These are phyloP conservation scores for Muscicapa comitata DNA, from an alignment of 2,797 vertebrate species.

Conservation along the genomic window DNA sequence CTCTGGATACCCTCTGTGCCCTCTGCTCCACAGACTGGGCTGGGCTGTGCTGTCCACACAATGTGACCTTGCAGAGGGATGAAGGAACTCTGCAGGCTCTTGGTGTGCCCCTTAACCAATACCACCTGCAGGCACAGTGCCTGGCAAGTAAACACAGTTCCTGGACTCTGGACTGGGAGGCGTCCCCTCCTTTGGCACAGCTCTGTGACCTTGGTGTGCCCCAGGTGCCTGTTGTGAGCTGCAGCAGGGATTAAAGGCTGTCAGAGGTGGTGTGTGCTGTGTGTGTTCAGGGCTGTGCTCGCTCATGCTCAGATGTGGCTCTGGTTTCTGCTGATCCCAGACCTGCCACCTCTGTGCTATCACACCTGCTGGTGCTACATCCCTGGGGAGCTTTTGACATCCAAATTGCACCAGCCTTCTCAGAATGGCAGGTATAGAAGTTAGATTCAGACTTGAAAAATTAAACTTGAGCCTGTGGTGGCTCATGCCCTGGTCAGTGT, in stretches of 20 bases:
- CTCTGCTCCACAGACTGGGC: neutral
- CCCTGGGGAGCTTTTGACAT: neutral
- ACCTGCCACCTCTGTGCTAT: neutral
- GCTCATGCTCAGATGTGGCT: neutral
- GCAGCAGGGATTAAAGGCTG: neutral
- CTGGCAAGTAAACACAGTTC: neutral
- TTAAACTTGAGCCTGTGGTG: rapidly evolving
- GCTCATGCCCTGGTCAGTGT: rapidly evolving
- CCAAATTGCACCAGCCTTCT: neutral
- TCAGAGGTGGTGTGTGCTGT: neutral
- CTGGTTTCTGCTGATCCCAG: neutral
- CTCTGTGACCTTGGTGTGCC: neutral
- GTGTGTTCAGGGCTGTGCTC: neutral
- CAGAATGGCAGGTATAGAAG: rapidly evolving
- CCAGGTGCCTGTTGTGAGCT: neutral
- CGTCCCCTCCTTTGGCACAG: neutral
- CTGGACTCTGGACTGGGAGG: neutral
- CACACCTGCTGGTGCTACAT: neutral
- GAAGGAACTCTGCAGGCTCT: neutral
- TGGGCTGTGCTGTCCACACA: neutral
- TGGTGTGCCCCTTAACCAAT: rapidly evolving
- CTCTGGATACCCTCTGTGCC: neutral
- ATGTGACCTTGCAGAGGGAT: neutral
- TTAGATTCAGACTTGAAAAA: neutral
- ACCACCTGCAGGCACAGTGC: neutral